Evolutionary conservation across 2,797 vertebrate genomes (phyloP), one percentile per base, ranked within the genome.

Genomic region (Gephyroberyx darwinii): DNA sequence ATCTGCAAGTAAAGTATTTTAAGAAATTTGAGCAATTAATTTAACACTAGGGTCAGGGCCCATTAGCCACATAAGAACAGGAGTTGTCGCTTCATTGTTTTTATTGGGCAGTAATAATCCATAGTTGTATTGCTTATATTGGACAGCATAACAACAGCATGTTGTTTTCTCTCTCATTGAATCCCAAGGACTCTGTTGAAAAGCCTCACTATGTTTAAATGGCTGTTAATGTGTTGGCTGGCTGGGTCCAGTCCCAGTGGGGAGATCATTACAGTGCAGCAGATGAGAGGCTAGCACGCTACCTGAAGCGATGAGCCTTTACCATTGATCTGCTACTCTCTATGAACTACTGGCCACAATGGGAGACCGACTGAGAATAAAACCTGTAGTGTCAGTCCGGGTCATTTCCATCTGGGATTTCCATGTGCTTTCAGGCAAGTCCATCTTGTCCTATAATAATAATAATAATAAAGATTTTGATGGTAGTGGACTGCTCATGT

Each of bases 201-300:
- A 84, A 88, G 66, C 74, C 51, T 71, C 19, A 1, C 47, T 75
- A 68, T 83, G 76, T 75, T 88, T 67, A 89, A 85, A 85, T 82
- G 86, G 74, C 79, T 84, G 84, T 86, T 92, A 86, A 91, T 91
- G 88, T 87, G 83, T 81, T 88, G 53, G 77, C 81, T 85, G 81
- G 59, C 83, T 82, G 65, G 14, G 69, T 83, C 71, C 68, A 14
- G 76, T 91, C 87, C 85, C 89, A 86, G 72, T 81, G 84, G 91
- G 84, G 72, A 78, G 83, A 80, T 86, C 76, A 86, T 89, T 91
- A 84, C 73, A 77, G 81, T 48, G 77, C 70, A 68, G 59, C 73
- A 89, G 88, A 90, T 80, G 83, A 91, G 88, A 88, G 78, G 70
- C 75, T 63, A 65, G 85, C 72, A 64, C 1, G 31, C 84, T 81